These are phyloP conservation scores for Coecobrya sp. DNA, from an alignment of 2,888 invertebrate genomes.

Conservation along the genomic window DNA sequence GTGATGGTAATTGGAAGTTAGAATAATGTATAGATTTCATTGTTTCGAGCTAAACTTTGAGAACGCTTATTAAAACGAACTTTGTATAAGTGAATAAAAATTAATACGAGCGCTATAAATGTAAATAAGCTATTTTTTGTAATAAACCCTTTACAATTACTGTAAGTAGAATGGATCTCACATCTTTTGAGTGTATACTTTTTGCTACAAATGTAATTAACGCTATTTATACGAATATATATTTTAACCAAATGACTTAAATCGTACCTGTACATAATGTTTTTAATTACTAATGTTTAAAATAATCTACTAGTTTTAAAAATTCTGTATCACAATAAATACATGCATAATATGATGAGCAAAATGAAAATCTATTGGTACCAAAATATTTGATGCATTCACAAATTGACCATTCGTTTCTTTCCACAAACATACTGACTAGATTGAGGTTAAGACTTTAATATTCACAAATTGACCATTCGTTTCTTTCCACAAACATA, in stretches of 20 bases:
- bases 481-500: too few relatives aligned
- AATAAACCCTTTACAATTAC: constrained; percentile 29
- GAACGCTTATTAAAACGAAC: background rate
- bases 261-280: background rate
- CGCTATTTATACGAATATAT: background rate
- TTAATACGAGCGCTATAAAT: background rate
- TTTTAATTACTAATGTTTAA: background rate
- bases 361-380: too few relatives aligned
- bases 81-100: too few relatives aligned
- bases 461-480: too few relatives aligned
- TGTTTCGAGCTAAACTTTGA: background rate
- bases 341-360: too few relatives aligned
- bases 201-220: background rate
- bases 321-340: too few relatives aligned
- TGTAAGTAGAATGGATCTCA: constrained; percentile 28
- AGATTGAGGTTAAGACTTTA: too few relatives aligned
- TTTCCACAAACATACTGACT: too few relatives aligned
- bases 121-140: constrained; percentile 6
- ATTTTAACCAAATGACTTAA: background rate
- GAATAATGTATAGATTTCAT: background rate
- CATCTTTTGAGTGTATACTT: background rate
- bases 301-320: too few relatives aligned
- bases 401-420: too few relatives aligned
- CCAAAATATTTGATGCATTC: too few relatives aligned
- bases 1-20: background rate